Percentiles rank a stretch among this genome's conserved stretches.
phyloP scores from a whole-genome alignment of 1,140 invertebrate species.

The Hylaeus anthracinus region DNA sequence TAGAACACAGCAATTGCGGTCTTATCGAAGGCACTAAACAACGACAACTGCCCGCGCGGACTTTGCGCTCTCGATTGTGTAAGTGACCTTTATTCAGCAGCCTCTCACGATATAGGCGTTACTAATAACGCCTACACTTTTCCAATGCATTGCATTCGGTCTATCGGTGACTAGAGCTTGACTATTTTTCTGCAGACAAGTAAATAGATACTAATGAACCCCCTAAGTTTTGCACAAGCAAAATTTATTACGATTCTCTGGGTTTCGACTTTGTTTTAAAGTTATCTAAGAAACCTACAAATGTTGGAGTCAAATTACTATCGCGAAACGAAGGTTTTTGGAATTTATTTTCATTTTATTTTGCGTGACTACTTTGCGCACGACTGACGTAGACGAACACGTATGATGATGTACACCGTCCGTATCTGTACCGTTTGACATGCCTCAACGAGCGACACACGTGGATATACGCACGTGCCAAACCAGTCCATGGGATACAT shows the following conservation, averaged over 20 bases:
- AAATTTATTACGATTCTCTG: too few relatives aligned
- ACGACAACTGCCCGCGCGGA: conserved; percentile 21
- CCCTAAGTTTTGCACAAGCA: too few relatives aligned
- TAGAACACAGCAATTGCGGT: neutral
- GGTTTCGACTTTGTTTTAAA: too few relatives aligned
- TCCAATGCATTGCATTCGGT: neutral
- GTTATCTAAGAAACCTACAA: too few relatives aligned
- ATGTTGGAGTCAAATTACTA: too few relatives aligned
- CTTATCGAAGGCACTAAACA: conserved; percentile 11
- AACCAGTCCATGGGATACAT: neutral
- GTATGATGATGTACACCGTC: too few relatives aligned
- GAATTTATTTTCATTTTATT: too few relatives aligned
- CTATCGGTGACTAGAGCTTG: neutral
- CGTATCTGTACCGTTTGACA: too few relatives aligned
- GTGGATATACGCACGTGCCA: neutral
- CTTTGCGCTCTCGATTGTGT: conserved; percentile 58
- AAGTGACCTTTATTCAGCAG: conserved; percentile 47
- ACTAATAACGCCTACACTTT: neutral
- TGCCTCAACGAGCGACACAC: neutral
- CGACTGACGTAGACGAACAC: too few relatives aligned
- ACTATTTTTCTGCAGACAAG: neutral
- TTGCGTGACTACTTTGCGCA: too few relatives aligned
- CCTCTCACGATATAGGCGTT: neutral
- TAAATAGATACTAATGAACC: too few relatives aligned
- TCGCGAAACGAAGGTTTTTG: too few relatives aligned